Conservation (phyloP, 2,797 vertebrate genomes). For the Amblyraja radiata region DNA sequence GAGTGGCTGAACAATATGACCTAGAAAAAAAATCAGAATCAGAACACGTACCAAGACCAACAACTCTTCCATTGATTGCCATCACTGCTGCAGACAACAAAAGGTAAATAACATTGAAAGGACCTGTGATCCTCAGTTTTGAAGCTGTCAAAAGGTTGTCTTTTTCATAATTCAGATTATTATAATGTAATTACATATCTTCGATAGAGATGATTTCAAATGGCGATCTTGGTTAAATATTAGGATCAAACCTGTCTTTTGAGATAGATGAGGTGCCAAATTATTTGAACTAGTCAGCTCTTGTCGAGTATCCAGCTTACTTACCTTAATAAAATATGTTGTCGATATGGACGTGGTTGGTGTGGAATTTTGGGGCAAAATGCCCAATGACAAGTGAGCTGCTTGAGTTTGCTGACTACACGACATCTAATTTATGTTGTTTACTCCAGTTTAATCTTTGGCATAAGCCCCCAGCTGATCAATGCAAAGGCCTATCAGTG, state of each 20-base stretch:
- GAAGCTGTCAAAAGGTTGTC: background rate
- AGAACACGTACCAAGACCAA: slow-evolving; percentile 69
- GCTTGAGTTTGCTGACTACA: too few relatives aligned
- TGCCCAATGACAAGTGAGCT: too few relatives aligned
- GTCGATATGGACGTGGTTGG: background rate
- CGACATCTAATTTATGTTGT: too few relatives aligned
- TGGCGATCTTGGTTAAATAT: background rate
- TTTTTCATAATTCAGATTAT: background rate
- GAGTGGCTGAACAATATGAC: slow-evolving; percentile 82
- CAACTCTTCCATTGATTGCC: slow-evolving; percentile 80
- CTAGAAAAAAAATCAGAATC: slow-evolving; percentile 69
- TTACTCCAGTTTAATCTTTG: too few relatives aligned
- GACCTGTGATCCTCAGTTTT: background rate
- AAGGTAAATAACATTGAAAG: slow-evolving; percentile 65
- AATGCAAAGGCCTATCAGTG: too few relatives aligned
- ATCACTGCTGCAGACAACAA: slow-evolving; percentile 82
- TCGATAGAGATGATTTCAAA: background rate
- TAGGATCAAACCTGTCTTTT: background rate
- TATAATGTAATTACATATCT: background rate
- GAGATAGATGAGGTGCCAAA: background rate
- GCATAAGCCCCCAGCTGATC: too few relatives aligned
- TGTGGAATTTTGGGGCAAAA: background rate
- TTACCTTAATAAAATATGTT: background rate
- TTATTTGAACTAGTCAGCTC: background rate
- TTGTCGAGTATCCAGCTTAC: background rate